These are phyloP conservation scores for Gallinago jamesoni DNA, from an alignment of 2,113 vertebrate genomes.

Conservation along the genomic window DNA sequence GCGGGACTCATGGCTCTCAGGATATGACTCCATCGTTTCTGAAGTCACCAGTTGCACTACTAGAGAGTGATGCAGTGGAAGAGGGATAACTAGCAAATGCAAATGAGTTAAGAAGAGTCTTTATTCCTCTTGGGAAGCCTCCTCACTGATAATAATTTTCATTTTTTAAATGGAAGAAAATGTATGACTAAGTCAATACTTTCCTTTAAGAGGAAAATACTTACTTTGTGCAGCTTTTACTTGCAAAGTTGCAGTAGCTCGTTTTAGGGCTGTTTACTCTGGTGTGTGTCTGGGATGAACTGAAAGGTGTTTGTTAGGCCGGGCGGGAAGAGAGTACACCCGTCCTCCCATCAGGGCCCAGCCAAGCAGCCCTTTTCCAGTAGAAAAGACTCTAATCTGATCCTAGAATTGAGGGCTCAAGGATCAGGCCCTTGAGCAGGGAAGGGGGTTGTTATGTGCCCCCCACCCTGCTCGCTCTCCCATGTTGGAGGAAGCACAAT, in stretches of 20 bases:
- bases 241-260: background rate
- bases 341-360: background rate
- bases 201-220: background rate
- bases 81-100: background rate
- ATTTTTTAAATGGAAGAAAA: background rate
- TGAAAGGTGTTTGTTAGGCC: background rate
- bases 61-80: background rate
- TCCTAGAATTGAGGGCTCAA: background rate
- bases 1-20: background rate
- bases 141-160: background rate
- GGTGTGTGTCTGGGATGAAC: background rate
- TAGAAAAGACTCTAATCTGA: background rate
- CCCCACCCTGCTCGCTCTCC: fast-evolving
- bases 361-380: background rate
- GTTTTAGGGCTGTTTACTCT: background rate
- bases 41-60: background rate
- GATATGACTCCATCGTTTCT: background rate
- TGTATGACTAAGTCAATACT: background rate
- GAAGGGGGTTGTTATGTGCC: background rate
- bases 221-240: background rate
- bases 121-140: background rate
- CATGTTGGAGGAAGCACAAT: background rate
- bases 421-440: background rate
- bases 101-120: background rate
- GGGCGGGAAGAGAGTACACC: background rate